Evolutionary conservation across 2,113 vertebrate species (phyloP).

Genomic region (Tichodroma muraria): DNA sequence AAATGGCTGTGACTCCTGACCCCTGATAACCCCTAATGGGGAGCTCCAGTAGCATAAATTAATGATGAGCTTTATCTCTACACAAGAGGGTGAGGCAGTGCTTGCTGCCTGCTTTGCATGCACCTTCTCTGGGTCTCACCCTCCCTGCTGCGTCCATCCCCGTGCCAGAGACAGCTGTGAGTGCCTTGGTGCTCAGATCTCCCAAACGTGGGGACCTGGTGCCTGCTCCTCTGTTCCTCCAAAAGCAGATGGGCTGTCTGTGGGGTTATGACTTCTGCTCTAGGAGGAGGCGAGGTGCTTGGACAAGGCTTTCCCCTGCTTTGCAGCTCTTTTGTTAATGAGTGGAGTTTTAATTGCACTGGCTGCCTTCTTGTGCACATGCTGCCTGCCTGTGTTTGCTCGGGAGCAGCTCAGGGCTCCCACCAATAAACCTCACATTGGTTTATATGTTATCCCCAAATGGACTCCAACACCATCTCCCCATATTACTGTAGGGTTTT

Average conservation of each 20-base stretch:
- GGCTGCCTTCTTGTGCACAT: rapidly evolving
- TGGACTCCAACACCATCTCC: neutral
- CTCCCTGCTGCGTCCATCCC: neutral
- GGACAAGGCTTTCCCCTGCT: neutral
- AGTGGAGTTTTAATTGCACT: neutral
- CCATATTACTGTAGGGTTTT: neutral
- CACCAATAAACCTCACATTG: neutral
- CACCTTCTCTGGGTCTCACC: neutral
- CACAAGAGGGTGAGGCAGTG: neutral
- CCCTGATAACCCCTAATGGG: neutral
- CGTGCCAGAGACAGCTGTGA: neutral
- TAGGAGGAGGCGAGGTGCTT: neutral
- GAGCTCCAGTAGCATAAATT: neutral
- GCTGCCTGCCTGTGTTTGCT: neutral
- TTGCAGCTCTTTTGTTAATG: neutral
- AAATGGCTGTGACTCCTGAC: neutral
- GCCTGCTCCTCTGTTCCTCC: neutral
- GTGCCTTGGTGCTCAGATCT: neutral
- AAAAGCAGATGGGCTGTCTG: neutral
- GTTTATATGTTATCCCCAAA: neutral
- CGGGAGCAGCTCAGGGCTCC: neutral
- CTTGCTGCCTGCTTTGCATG: neutral
- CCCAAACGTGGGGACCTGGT: rapidly evolving
- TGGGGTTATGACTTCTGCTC: neutral
- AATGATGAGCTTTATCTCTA: neutral